A percentile compares a stretch with the other conserved stretches of the same genome.
Conservation (phyloP, 2,888 invertebrate species). For the Epistrophe grossulariae region DNA sequence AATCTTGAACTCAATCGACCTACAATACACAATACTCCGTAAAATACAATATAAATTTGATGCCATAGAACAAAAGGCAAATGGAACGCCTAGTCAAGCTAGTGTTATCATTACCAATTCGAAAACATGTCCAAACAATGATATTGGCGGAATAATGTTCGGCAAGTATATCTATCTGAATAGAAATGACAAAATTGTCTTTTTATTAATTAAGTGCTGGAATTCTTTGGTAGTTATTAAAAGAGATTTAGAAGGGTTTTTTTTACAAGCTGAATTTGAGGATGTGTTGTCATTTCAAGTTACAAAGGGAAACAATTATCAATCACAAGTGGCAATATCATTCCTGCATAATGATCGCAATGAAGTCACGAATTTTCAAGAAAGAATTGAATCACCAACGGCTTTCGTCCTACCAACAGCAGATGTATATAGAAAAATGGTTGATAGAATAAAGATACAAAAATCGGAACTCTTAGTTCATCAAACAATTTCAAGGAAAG, state of each 20-base stretch:
- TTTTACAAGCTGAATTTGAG: slow-evolving; percentile 77
- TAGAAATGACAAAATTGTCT: slow-evolving; percentile 76
- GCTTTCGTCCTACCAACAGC: neutral
- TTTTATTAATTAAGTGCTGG: slow-evolving; percentile 80
- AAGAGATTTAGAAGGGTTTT: slow-evolving; percentile 47
- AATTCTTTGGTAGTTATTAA: slow-evolving; percentile 78
- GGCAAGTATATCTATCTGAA: slow-evolving; percentile 80
- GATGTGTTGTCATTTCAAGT: slow-evolving; percentile 77
- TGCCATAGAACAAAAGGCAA: neutral
- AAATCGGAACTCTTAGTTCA: slow-evolving; percentile 79
- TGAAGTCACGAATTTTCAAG: slow-evolving; percentile 79
- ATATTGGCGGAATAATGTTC: slow-evolving; percentile 71
- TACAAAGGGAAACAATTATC: slow-evolving; percentile 77
- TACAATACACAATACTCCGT: slow-evolving; percentile 59
- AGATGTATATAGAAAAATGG: slow-evolving; percentile 10
- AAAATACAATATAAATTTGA: slow-evolving; percentile 46
- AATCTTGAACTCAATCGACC: slow-evolving; percentile 78
- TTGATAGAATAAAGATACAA: slow-evolving; percentile 67
- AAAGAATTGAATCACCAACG: neutral
- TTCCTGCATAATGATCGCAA: slow-evolving; percentile 73
- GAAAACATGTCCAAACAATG: neutral
- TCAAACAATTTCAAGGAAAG: slow-evolving; percentile 78
- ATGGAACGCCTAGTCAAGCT: slow-evolving; percentile 15
- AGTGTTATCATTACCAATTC: slow-evolving; percentile 31
- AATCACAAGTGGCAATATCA: slow-evolving; percentile 78